Conservation (phyloP, 2,888 invertebrate genomes). For the Rhagonycha lutea region DNA sequence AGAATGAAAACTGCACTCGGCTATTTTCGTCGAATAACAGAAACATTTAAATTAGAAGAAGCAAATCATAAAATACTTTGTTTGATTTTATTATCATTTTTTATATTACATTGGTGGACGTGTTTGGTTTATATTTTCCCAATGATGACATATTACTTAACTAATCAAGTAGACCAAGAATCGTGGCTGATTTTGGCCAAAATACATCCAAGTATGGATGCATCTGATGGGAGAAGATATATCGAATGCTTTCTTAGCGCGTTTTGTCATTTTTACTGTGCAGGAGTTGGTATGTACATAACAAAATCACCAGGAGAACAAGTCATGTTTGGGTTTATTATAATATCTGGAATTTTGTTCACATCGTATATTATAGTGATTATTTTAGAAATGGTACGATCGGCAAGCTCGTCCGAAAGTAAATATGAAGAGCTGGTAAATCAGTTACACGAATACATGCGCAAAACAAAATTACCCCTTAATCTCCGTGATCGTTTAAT, state of each 20-base stretch:
- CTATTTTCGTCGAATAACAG: constrained; percentile 20
- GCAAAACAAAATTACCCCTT: constrained; percentile 51
- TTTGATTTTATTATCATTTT: constrained; percentile 21
- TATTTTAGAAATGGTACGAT: constrained; percentile 44
- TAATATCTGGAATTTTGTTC: constrained; percentile 39
- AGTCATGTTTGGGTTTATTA: constrained; percentile 33
- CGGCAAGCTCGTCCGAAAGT: constrained; percentile 43
- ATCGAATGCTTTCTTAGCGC: constrained; percentile 33
- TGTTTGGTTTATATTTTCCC: constrained; percentile 32
- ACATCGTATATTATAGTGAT: constrained; percentile 43
- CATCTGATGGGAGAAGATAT: constrained; percentile 12
- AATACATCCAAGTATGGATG: constrained; percentile 14
- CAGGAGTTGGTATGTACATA: constrained; percentile 33
- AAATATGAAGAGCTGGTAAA: constrained; percentile 54
- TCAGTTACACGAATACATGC: constrained; percentile 52
- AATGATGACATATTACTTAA: constrained; percentile 12
- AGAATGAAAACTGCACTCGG: constrained; percentile 12
- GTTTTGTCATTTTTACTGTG: constrained; percentile 42
- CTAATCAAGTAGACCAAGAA: neutral
- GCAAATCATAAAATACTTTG: constrained; percentile 3
- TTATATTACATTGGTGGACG: constrained; percentile 34
- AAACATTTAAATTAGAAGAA: neutral
- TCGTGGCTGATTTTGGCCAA: constrained; percentile 28
- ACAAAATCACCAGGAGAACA: constrained; percentile 32
- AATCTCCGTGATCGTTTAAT: constrained; percentile 49